These are phyloP conservation scores for Muscicapa striata DNA, from an alignment of 2,797 vertebrate species.

Conservation along the genomic window DNA sequence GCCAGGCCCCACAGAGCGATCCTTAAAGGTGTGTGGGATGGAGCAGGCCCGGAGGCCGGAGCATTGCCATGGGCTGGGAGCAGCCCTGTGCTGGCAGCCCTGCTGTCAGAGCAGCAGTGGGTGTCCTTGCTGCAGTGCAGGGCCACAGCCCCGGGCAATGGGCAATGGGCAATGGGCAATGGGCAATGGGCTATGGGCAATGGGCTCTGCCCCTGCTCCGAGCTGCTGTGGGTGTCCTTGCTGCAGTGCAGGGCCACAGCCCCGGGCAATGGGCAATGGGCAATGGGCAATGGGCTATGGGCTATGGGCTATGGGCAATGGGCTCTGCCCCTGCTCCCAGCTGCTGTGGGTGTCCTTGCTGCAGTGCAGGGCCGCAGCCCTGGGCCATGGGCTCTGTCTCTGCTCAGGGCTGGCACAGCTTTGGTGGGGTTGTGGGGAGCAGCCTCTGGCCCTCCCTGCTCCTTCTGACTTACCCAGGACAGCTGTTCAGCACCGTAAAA, in stretches of 20 bases:
- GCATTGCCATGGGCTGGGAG: background rate
- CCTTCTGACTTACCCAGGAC: fast-evolving
- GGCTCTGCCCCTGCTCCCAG: too few species aligned
- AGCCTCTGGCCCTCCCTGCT: background rate
- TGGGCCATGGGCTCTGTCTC: background rate
- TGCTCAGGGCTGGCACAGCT: fast-evolving
- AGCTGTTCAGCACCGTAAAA: background rate
- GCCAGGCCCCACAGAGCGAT: background rate
- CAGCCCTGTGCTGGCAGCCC: background rate
- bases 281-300: too few species aligned
- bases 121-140: background rate
- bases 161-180: background rate
- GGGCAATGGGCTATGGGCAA: too few species aligned
- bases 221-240: background rate
- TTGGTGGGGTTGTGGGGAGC: fast-evolving
- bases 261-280: background rate
- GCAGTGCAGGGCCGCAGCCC: background rate
- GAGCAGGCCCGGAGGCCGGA: background rate
- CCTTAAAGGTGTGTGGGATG: background rate
- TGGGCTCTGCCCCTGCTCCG: too few species aligned
- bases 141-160: fast-evolving
- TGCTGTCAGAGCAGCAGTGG: background rate
- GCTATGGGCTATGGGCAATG: too few species aligned
- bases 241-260: background rate
- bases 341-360: background rate